Evolutionary conservation across 2,888 invertebrate genomes (phyloP), one percentile per base, ranked within the genome.

Genomic region (Acrobasis consociella): DNA sequence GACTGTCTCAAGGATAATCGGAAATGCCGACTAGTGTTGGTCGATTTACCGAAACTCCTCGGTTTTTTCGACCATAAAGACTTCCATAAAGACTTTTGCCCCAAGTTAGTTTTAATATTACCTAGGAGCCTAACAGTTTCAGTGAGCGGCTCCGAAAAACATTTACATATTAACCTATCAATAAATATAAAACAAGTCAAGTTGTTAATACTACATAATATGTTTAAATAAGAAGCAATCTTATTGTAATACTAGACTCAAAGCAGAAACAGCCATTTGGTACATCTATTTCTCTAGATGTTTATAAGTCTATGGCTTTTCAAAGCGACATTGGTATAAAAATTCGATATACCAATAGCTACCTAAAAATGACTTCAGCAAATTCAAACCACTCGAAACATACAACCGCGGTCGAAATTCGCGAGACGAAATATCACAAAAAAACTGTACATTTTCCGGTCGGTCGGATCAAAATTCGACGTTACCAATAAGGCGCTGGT

Each of bases 401-500:
- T 51, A 53, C 16, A 16, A 39, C 10, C 7, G 55, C 39, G n/a
- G 17, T 42, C 22, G 7, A 42, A 56, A 56, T 42, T 42, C 17
- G 42, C 38, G 38, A 46, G 13, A 46, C 22, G 1, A 9, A 56
- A 46, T 56, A 56, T 56, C 56, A 56, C 56, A 56, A 56, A 11
- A 17, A 17, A 51, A 38, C 49, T 59, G 37, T 59, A 59, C 59
- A 59, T 9, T 37, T 8, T 22, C 22, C 22, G 13, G 16, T 38
- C 59, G 13, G 15, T 38, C 11, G 16, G 31, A 61, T 53, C 38
- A 50, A 46, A 60, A 17, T 16, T 53, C 13, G 50, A 61, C 38
- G 52, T 75, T 87, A 91, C 90, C 91, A 92, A 76, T 92, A 91
- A 2, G 90, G 91, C 10, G 86, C 74, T 0, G 87, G 85, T 0